Base-by-base conservation (phyloP, 2,888 invertebrate genomes). In the Eilema depressum region DNA sequence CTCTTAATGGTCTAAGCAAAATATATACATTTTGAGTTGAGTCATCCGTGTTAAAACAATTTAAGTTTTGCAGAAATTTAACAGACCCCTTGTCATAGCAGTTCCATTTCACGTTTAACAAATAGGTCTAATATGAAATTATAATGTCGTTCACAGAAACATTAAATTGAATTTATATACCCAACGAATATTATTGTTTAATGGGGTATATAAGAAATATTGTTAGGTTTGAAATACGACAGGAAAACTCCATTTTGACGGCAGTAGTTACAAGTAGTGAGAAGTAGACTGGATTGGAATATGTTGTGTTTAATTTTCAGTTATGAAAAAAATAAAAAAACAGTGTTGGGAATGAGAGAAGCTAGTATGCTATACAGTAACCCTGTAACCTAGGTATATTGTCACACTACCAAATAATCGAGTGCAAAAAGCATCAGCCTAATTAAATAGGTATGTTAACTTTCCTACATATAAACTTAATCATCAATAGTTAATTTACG, bases 111-210 rank as follows among this genome's bases (percentile, higher is more conserved):
- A 7, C n/a, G 10, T 53, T 1, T 7, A 53, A 53, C n/a, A 47
- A 47, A 47, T 47, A 20, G 20, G 47, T 47, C 47, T 47, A 17
- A 20, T 47, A 53, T 53, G 53, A 53, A 53, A 53, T 53, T 53
- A 53, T 53, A n/a, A 53, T n/a, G n/a, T 53, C 53, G n/a, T n/a
- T n/a, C 53, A 53, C 53, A 53, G 53, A 53, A 53, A 53, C 53
- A 53, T 53, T 10, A n/a, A n/a, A 10, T 53, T n/a, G n/a, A 53
- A n/a, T 53, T n/a, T n/a, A 53, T n/a, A 20, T 53, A 10, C 20
- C n/a, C 5, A 53, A 53, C 53, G 2, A 53, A 53, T 20, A 53
- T 53, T 53, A 53, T 53, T 53, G 53, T 53, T 53, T n/a, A 20
- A 53, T n/a, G 53, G 53, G 2, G n/a, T n/a, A n/a, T 53, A 53